Percentiles rank a stretch among this genome's conserved stretches.
Conservation (phyloP, 1,140 invertebrate genomes). For the Penaeus indicus region DNA sequence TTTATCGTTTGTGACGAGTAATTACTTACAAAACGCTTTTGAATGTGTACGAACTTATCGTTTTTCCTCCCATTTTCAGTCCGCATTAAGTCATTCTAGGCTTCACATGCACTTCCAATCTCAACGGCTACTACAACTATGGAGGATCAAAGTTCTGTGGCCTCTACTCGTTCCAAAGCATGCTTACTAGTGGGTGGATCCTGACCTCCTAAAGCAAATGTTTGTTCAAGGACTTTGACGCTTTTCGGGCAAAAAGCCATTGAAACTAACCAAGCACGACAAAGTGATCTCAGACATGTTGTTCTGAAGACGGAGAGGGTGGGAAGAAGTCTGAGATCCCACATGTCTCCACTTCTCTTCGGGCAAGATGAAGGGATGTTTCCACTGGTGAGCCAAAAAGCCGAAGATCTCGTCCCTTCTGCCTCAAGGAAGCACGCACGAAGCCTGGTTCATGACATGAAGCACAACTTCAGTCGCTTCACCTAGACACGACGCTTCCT, state of each 20-base stretch:
- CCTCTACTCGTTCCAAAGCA: slow-evolving; percentile 71
- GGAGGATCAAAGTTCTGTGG: slow-evolving; percentile 69
- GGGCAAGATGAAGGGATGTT: slow-evolving; percentile 63
- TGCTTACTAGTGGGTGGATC: slow-evolving; percentile 74
- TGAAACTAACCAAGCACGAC: not conserved
- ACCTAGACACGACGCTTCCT: slow-evolving; percentile 72
- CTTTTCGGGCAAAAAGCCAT: slow-evolving; percentile 70
- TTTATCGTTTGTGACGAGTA: not conserved
- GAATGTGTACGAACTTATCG: not conserved
- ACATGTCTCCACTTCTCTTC: slow-evolving; percentile 66
- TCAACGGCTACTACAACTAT: slow-evolving; percentile 31
- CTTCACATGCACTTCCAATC: not conserved
- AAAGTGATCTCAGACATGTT: slow-evolving; percentile 49
- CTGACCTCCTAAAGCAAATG: slow-evolving; percentile 75
- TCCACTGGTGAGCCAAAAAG: slow-evolving; percentile 34
- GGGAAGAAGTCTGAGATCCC: slow-evolving; percentile 60
- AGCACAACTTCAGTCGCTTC: slow-evolving; percentile 68
- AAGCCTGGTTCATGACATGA: slow-evolving; percentile 42
- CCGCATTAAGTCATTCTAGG: not conserved
- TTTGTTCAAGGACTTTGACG: slow-evolving; percentile 78
- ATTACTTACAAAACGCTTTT: too few species aligned
- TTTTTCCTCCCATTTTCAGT: too few species aligned
- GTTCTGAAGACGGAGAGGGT: slow-evolving; percentile 43
- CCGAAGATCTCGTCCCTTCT: slow-evolving; percentile 34
- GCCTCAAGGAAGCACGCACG: slow-evolving; percentile 28